phyloP scores from a whole-genome alignment of 2,888 invertebrate genomes.

The Orthosia gracilis region DNA sequence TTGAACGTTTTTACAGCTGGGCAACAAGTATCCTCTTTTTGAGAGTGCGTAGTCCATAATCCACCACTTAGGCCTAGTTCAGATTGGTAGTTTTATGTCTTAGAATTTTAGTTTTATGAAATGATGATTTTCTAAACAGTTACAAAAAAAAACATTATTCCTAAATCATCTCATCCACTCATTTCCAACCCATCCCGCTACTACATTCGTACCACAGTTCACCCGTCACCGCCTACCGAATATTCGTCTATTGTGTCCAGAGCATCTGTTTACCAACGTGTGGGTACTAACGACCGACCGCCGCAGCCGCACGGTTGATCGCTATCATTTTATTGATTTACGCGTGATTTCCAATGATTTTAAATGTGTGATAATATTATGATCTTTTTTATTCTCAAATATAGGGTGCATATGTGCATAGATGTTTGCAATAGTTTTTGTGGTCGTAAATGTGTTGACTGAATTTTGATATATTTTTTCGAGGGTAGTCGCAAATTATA shows the following conservation, averaged over 20 bases:
- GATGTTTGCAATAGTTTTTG: constrained; percentile 39
- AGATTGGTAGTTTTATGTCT: too few relatives aligned
- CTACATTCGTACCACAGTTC: constrained; percentile 71
- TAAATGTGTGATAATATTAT: constrained; percentile 58
- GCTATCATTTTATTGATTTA: constrained; percentile 76
- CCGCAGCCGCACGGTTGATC: constrained; percentile 69
- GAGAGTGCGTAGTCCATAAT: too few relatives aligned
- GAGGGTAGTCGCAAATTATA: constrained; percentile 7
- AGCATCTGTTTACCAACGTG: constrained; percentile 84
- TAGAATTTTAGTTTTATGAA: too few relatives aligned
- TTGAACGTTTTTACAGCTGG: too few relatives aligned
- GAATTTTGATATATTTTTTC: constrained; percentile 40
- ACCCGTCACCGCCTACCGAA: constrained; percentile 89
- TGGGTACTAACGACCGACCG: constrained; percentile 74
- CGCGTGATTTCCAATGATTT: constrained; percentile 69
- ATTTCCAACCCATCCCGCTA: constrained; percentile 69
- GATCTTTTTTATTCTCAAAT: constrained; percentile 29
- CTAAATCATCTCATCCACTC: constrained; percentile 70
- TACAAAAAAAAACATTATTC: too few relatives aligned
- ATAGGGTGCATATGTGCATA: constrained; percentile 20
- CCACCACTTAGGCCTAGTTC: too few relatives aligned
- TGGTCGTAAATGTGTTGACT: constrained; percentile 51
- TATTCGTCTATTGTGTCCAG: constrained; percentile 82
- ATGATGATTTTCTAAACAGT: too few relatives aligned
- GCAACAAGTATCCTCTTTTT: too few relatives aligned